Base-by-base conservation (phyloP, 2,113 vertebrate genomes). In the Sebastes fasciatus region DNA sequence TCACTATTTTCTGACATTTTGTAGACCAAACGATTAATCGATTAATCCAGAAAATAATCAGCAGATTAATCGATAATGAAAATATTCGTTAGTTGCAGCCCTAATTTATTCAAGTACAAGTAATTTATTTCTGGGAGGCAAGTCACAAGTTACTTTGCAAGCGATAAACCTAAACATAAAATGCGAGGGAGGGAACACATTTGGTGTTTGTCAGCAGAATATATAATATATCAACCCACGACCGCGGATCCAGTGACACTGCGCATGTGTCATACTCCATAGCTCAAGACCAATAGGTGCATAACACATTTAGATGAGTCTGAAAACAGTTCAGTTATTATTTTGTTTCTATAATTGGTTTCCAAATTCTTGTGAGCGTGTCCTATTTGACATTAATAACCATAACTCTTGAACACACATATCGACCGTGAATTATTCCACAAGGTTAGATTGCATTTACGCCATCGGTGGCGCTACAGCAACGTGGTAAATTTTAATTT, bases 391-490 rank as follows among this genome's bases (percentile, higher is more conserved):
- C 34, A 48, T 62, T 40, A 42, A 61, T 13, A 43, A 58, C 62
- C 12, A 40, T 21, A 62, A 58, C 13, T 34, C 34, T 34, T 77
- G 23, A 77, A 62, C 14, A 55, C 61, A 62, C 14, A 55, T 54
- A 62, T 14, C 49, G 78, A 8, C 57, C 34, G 13, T 54, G 63
- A 82, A 21, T 21, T 10, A 73, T 52, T 62, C 43, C 49, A 4
- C 34, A 34, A 34, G 34, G 34, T 34, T 34, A 64, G 62, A 45
- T 64, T 55, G 12, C 64, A 62, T 77, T 71, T 49, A 63, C 51
- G 51, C 74, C 26, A 40, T 45, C 17, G 4, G 5, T 16, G n/a
- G 45, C 16, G 12, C 55, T 58, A 58, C 34, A 34, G 34, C 34
- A 34, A 23, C 3, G 9, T 58, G 55, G 55, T 58, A 23, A 58